Evolutionary conservation across 2,888 invertebrate genomes (phyloP).

Genomic region (Drosophila ezoana): DNA sequence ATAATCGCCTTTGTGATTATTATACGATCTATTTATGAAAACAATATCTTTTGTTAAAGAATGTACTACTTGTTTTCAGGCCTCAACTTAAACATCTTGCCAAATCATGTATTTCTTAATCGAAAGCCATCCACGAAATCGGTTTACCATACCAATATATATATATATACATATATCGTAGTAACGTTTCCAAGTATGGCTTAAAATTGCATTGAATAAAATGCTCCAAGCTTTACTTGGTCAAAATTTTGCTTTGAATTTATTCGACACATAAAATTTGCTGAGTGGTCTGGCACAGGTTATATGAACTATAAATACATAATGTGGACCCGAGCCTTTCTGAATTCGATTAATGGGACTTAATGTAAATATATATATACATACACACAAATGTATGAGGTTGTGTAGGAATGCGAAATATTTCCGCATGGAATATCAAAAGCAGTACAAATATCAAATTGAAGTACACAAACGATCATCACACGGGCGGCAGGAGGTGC

Average conservation of each 20-base stretch:
- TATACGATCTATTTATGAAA: neutral
- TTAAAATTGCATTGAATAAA: slow-evolving; percentile 1
- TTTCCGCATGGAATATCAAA: slow-evolving; percentile 31
- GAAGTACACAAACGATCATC: slow-evolving; percentile 46
- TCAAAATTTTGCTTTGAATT: slow-evolving; percentile 13
- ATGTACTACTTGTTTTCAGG: no score
- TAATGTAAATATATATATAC: slow-evolving; percentile 18
- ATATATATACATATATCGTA: neutral
- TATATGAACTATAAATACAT: slow-evolving; percentile 28
- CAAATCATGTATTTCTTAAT: neutral
- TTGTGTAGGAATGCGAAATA: slow-evolving; percentile 16
- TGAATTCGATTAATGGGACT: slow-evolving; percentile 35
- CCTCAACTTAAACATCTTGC: neutral
- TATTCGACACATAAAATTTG: slow-evolving; percentile 24
- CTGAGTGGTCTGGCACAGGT: slow-evolving; percentile 14
- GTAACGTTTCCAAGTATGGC: neutral
- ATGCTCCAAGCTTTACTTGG: slow-evolving; percentile 1
- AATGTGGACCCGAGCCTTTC: slow-evolving; percentile 15
- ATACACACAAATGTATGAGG: neutral
- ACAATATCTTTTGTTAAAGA: neutral
- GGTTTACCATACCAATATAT: neutral
- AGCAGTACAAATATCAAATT: slow-evolving; percentile 41
- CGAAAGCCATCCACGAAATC: neutral
- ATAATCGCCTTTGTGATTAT: neutral
- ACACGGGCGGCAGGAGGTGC: slow-evolving; percentile 28